Conservation (phyloP, 1,140 invertebrate genomes). For the Gerris buenoi region DNA sequence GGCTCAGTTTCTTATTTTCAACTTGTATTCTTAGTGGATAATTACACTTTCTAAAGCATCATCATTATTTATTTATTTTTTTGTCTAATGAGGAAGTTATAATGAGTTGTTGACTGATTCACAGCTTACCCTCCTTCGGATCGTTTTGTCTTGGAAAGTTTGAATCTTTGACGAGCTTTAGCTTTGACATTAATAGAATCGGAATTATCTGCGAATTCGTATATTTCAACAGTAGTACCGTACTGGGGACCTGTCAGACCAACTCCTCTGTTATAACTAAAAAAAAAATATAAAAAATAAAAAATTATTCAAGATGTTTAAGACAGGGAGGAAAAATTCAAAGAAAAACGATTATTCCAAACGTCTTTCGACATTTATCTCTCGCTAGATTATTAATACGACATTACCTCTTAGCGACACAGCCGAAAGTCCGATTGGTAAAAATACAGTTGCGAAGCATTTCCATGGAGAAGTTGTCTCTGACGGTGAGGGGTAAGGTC, state of each 20-base stretch:
- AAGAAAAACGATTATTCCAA: too few relatives aligned
- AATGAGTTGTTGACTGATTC: too few relatives aligned
- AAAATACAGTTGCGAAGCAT: constrained; percentile 1
- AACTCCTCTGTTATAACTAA: not conserved
- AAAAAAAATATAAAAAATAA: not conserved
- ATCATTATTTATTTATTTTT: too few relatives aligned
- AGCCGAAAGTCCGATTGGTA: constrained; percentile 9
- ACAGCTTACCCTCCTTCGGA: constrained; percentile 4
- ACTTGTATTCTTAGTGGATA: too few relatives aligned
- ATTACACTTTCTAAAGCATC: too few relatives aligned
- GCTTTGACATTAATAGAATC: constrained; percentile 38
- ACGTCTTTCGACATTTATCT: too few relatives aligned
- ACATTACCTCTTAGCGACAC: constrained; percentile 7
- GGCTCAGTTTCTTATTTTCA: too few relatives aligned
- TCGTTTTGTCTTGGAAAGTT: constrained; percentile 24
- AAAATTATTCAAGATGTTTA: too few relatives aligned
- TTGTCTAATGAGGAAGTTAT: too few relatives aligned
- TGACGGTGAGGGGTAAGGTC: constrained; percentile 9
- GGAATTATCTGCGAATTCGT: constrained; percentile 40
- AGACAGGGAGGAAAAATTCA: too few relatives aligned
- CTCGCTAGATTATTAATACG: not conserved
- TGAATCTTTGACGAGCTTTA: constrained; percentile 49
- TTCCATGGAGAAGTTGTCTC: not conserved
- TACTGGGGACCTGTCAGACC: not conserved
- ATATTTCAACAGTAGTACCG: constrained; percentile 58